phyloP scores from a whole-genome alignment of 1,140 invertebrate species.

The Drusus annulatus region DNA sequence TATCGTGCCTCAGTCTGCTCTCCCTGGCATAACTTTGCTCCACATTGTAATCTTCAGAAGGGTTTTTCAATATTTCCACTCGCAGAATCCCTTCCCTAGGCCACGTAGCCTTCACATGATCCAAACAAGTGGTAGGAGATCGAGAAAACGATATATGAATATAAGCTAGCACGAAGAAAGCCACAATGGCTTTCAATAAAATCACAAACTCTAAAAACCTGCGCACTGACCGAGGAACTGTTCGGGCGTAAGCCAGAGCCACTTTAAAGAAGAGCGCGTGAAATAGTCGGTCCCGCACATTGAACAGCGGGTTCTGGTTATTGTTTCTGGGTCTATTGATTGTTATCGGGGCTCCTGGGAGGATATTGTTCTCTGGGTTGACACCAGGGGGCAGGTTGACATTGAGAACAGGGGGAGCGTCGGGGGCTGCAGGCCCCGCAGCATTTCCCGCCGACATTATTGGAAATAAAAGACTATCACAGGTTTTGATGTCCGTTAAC shows the following conservation, averaged over 20 bases:
- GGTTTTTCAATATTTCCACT: constrained; percentile 93
- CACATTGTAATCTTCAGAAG: constrained; percentile 80
- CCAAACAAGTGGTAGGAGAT: constrained; percentile 93
- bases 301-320: constrained; percentile 82
- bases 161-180: constrained; percentile 94
- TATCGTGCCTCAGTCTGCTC: constrained; percentile 79
- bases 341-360: constrained; percentile 68
- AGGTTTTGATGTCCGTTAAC: constrained; percentile 30
- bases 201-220: constrained; percentile 93
- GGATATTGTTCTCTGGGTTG: constrained; percentile 71
- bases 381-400: constrained; percentile 68
- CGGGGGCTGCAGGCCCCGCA: constrained; percentile 60
- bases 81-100: constrained; percentile 95
- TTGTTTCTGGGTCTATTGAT: constrained; percentile 73
- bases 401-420: constrained; percentile 53
- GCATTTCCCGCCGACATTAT: constrained; percentile 59
- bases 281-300: constrained; percentile 94
- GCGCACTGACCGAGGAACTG: constrained; percentile 88
- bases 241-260: constrained; percentile 90
- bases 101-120: constrained; percentile 92
- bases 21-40: constrained; percentile 88
- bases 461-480: neutral
- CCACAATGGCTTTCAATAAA: constrained; percentile 89
- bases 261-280: constrained; percentile 95
- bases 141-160: constrained; percentile 96